Percentiles rank a stretch among this genome's conserved stretches.
Evolutionary conservation across 2,113 vertebrate genomes (phyloP).

Genomic region (Thinocorus orbignyianus): DNA sequence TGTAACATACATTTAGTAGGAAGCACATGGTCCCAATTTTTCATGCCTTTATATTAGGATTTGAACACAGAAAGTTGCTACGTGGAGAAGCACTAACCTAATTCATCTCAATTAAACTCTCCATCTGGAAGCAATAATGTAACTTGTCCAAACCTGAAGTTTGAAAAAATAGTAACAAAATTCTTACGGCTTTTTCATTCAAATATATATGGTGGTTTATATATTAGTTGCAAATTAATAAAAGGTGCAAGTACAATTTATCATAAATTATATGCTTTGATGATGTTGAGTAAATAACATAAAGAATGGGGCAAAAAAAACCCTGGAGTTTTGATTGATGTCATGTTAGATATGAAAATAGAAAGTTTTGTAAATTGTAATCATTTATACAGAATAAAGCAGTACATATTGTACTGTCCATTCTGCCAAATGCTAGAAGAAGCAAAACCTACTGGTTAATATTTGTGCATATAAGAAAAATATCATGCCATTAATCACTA

Average conservation of each 20-base stretch:
- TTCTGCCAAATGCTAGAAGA: not conserved
- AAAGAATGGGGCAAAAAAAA: not conserved
- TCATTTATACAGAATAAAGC: not conserved
- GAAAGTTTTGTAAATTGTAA: not conserved
- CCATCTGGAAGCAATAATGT: conserved; percentile 24
- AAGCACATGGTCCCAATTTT: not conserved
- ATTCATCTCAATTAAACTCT: conserved; percentile 18
- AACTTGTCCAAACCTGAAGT: not conserved
- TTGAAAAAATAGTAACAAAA: not conserved
- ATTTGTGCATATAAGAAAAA: not conserved
- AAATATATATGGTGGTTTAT: not conserved
- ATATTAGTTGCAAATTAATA: not conserved
- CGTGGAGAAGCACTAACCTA: not conserved
- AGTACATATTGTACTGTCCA: not conserved
- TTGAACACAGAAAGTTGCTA: not conserved
- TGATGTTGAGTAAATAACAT: not conserved
- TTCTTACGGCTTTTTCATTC: not conserved
- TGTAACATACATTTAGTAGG: not conserved
- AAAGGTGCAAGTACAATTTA: not conserved
- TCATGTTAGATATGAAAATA: not conserved
- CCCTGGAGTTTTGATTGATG: not conserved
- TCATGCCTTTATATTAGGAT: not conserved
- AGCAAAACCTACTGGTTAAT: not conserved
- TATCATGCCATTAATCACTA: not conserved
- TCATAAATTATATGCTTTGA: not conserved